Evolutionary conservation across 2,113 vertebrate species (phyloP).

Genomic region (Archocentrus centrarchus): DNA sequence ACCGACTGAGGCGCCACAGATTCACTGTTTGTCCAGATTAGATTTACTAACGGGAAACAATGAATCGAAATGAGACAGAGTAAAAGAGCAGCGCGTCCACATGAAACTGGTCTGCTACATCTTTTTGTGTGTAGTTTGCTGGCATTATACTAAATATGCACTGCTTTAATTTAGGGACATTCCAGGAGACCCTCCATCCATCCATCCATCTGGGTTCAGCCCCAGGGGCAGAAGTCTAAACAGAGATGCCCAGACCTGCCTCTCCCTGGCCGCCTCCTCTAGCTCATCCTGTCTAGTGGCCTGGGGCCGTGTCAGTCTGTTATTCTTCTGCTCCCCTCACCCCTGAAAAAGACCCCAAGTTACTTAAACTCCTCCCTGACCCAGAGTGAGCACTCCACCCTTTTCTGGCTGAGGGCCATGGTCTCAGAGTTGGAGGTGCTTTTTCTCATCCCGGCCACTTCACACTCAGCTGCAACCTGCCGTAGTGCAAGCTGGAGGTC

Average conservation of each 20-base stretch:
- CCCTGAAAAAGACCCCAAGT: too few relatives aligned
- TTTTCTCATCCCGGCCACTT: too few relatives aligned
- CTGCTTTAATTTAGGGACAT: not conserved
- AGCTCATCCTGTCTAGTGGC: too few relatives aligned
- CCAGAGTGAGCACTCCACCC: too few relatives aligned
- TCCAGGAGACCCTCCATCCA: not conserved
- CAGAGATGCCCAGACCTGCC: too few relatives aligned
- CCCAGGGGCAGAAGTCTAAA: too few relatives aligned
- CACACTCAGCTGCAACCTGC: too few relatives aligned
- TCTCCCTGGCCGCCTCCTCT: not conserved
- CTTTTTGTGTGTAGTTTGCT: not conserved
- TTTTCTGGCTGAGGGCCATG: too few relatives aligned
- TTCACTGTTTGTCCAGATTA: not conserved
- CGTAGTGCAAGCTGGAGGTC: too few relatives aligned
- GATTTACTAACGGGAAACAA: not conserved
- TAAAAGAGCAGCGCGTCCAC: not conserved
- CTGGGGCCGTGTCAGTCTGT: not conserved
- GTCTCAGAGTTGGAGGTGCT: too few relatives aligned
- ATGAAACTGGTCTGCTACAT: too few relatives aligned
- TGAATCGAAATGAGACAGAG: not conserved
- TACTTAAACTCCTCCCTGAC: too few relatives aligned
- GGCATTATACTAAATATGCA: not conserved
- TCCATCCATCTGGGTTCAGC: not conserved
- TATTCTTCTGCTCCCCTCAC: accelerated
- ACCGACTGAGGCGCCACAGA: not conserved